These are phyloP conservation scores for Batillaria attramentaria DNA, from an alignment of 1,140 invertebrate genomes.

Conservation along the genomic window DNA sequence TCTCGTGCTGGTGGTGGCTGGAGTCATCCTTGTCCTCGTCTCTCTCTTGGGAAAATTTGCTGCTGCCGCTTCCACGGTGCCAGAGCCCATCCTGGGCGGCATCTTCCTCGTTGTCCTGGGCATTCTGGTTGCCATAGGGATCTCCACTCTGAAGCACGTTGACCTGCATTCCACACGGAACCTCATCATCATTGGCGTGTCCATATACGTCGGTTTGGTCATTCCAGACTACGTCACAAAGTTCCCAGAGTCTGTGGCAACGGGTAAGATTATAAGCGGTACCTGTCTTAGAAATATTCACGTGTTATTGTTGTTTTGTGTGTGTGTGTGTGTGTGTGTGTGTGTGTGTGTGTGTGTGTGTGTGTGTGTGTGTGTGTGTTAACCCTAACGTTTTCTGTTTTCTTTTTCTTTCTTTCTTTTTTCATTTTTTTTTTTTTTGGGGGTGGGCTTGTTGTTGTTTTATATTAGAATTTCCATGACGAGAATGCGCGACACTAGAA, in stretches of 20 bases:
- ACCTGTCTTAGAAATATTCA: too few species aligned
- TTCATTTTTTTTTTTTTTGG: too few species aligned
- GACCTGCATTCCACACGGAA: slow-evolving; percentile 87
- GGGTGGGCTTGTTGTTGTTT: background rate
- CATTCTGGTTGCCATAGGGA: slow-evolving; percentile 49
- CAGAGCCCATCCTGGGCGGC: slow-evolving; percentile 88
- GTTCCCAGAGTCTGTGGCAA: slow-evolving; percentile 79
- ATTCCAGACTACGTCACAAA: slow-evolving; percentile 79
- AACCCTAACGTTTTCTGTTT: too few species aligned
- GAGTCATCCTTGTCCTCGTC: slow-evolving; percentile 79
- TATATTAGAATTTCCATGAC: too few species aligned
- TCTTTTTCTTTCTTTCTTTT: too few species aligned
- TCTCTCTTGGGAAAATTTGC: slow-evolving; percentile 82
- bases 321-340: background rate
- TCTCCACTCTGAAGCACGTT: slow-evolving; percentile 85
- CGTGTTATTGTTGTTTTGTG: too few species aligned
- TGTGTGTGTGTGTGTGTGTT: background rate
- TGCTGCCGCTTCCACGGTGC: slow-evolving; percentile 88
- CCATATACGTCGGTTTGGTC: slow-evolving; percentile 86
- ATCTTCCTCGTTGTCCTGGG: slow-evolving; percentile 90
- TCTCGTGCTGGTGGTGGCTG: slow-evolving; percentile 78
- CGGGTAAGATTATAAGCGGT: slow-evolving; percentile 75
- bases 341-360: background rate
- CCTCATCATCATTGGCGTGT: slow-evolving; percentile 89
- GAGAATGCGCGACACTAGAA: too few species aligned